Evolutionary conservation across 1,140 invertebrate genomes (phyloP).

Genomic region (Saccostrea glomerata): DNA sequence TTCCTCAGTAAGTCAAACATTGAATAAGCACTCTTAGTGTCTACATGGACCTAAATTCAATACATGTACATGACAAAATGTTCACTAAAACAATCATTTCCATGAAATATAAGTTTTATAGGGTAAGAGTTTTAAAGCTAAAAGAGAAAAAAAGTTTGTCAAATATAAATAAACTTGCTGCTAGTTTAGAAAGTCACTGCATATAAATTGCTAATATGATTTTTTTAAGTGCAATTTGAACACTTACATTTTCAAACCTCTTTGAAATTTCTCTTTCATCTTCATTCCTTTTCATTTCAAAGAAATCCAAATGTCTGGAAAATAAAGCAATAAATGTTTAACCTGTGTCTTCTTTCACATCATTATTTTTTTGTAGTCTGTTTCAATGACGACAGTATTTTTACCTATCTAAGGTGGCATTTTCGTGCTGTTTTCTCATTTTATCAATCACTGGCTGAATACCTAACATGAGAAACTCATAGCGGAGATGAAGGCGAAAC

Average conservation of each 20-base stretch:
- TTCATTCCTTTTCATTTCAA: conserved; percentile 98
- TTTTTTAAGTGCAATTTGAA: conserved; percentile 44
- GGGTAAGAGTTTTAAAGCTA: too few species aligned
- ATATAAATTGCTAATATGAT: too few species aligned
- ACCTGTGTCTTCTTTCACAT: too few species aligned
- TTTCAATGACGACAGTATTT: not conserved
- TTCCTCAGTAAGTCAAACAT: conserved; percentile 96
- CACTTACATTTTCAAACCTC: conserved; percentile 87
- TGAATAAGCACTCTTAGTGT: conserved; percentile 94
- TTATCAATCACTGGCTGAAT: conserved; percentile 98
- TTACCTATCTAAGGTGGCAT: conserved; percentile 92
- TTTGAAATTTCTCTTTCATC: conserved; percentile 96
- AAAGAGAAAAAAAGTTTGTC: too few species aligned
- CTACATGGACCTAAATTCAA: conserved; percentile 85
- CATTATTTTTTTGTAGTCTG: not conserved
- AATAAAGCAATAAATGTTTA: conserved; percentile 35
- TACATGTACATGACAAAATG: not conserved
- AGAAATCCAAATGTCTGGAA: conserved; percentile 91
- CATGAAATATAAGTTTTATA: too few species aligned
- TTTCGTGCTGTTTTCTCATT: conserved; percentile 90
- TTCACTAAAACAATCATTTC: too few species aligned
- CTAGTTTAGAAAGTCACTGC: too few species aligned
- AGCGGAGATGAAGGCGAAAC: conserved; percentile 96
- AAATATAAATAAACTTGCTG: too few species aligned
- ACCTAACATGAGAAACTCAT: conserved; percentile 97